phyloP scores from a whole-genome alignment of 2,888 invertebrate genomes.

The Tetragnatha montana region DNA sequence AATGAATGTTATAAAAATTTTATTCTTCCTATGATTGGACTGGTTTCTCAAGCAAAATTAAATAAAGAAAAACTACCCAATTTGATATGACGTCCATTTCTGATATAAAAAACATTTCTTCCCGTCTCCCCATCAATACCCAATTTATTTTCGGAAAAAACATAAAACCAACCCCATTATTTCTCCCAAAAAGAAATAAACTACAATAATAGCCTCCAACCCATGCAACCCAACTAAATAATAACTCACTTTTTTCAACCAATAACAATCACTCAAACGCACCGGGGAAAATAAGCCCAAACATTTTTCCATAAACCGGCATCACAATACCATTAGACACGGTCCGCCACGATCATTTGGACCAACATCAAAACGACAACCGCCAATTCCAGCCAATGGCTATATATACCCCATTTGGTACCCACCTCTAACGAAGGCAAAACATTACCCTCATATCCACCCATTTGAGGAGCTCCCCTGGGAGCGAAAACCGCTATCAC shows the following conservation, averaged over 20 bases:
- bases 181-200: too few species aligned
- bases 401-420: constrained; percentile 11
- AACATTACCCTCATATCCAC: constrained; percentile 1
- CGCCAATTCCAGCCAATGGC: constrained; percentile 32
- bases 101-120: too few species aligned
- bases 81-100: too few species aligned
- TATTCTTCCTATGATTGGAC: too few species aligned
- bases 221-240: neutral
- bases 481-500: constrained; percentile 37
- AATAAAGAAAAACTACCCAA: too few species aligned
- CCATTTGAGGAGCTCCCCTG: constrained; percentile 13
- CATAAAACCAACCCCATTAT: too few species aligned
- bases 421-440: neutral
- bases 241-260: neutral
- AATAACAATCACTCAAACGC: neutral
- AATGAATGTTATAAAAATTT: too few species aligned
- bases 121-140: too few species aligned
- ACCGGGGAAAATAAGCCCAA: neutral
- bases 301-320: neutral
- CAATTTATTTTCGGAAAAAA: too few species aligned
- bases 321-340: constrained; percentile 38
- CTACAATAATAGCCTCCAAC: neutral
- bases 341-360: constrained; percentile 17
- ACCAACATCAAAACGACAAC: constrained; percentile 19
- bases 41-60: too few species aligned